Percentiles rank a stretch among this genome's conserved stretches.
These are phyloP conservation scores for Ethmia dodecea DNA, from an alignment of 2,888 invertebrate genomes.

Conservation along the genomic window DNA sequence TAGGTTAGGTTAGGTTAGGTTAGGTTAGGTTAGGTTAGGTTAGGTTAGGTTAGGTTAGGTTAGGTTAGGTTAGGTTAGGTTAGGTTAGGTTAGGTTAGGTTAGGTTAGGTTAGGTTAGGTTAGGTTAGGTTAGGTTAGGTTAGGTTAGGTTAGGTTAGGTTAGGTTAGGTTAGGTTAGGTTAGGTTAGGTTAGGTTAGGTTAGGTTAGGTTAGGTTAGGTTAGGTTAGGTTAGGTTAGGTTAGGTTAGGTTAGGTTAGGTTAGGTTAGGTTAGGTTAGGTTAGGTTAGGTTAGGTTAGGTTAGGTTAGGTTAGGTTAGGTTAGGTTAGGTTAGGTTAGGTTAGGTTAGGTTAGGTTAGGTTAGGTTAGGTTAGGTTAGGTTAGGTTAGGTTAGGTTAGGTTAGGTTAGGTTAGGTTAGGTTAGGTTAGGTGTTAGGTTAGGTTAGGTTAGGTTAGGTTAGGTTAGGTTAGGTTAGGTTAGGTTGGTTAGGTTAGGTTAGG, in stretches of 20 bases:
- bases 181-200: slow-evolving; percentile 21
- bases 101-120: slow-evolving; percentile 18
- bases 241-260: slow-evolving; percentile 19
- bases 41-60: slow-evolving; percentile 24
- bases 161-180: slow-evolving; percentile 21
- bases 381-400: slow-evolving; percentile 10
- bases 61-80: slow-evolving; percentile 25
- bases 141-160: slow-evolving; percentile 25
- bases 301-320: slow-evolving; percentile 17
- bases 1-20: slow-evolving; percentile 20
- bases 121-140: slow-evolving; percentile 23
- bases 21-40: slow-evolving; percentile 21
- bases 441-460: slow-evolving; percentile 19
- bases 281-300: slow-evolving; percentile 21
- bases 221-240: slow-evolving; percentile 21
- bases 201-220: slow-evolving; percentile 17
- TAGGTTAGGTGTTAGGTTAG: slow-evolving; percentile 20
- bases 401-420: slow-evolving; percentile 12
- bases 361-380: slow-evolving; percentile 14
- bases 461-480: slow-evolving; percentile 18
- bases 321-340: slow-evolving; percentile 15
- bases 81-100: slow-evolving; percentile 25
- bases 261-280: slow-evolving; percentile 21
- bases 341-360: slow-evolving; percentile 14
- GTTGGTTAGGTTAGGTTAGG: slow-evolving; percentile 20